Evolutionary conservation across 2,113 vertebrate species (phyloP).

Genomic region (Crocuta crocuta): DNA sequence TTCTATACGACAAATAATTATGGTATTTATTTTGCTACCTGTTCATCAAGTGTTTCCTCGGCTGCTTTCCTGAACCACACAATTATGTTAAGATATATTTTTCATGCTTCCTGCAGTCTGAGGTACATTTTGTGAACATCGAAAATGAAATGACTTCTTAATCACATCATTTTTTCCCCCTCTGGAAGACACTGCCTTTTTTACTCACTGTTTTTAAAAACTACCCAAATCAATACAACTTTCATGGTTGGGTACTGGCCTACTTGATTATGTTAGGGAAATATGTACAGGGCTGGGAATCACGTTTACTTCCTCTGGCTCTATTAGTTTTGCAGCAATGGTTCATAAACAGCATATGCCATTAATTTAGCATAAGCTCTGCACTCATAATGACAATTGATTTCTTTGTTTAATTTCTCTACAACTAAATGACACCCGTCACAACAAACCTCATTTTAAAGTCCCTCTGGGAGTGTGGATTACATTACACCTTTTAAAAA

Average conservation of each 20-base stretch:
- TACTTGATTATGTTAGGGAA: neutral
- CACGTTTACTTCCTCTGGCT: conserved; percentile 11
- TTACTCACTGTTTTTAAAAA: conserved; percentile 49
- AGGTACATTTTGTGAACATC: conserved; percentile 4
- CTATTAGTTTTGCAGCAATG: conserved; percentile 11
- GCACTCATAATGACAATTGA: conserved; percentile 52
- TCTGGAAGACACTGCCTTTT: neutral
- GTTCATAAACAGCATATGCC: conserved; percentile 44
- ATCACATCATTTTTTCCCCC: neutral
- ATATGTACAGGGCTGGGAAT: neutral
- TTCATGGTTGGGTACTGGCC: conserved; percentile 17
- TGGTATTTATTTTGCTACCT: neutral
- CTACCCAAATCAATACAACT: conserved; percentile 49
- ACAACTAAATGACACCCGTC: neutral
- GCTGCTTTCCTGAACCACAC: neutral
- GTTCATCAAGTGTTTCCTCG: neutral
- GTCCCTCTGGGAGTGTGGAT: neutral
- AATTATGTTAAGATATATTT: neutral
- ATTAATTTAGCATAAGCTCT: conserved; percentile 51
- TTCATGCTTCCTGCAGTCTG: neutral
- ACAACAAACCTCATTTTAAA: conserved; percentile 26
- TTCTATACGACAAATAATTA: neutral
- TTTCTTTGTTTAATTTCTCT: conserved; percentile 71
- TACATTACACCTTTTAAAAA: conserved; percentile 35
- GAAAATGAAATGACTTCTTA: conserved; percentile 55